Conservation (phyloP, 2,888 invertebrate species). For the Amaurobius ferox region DNA sequence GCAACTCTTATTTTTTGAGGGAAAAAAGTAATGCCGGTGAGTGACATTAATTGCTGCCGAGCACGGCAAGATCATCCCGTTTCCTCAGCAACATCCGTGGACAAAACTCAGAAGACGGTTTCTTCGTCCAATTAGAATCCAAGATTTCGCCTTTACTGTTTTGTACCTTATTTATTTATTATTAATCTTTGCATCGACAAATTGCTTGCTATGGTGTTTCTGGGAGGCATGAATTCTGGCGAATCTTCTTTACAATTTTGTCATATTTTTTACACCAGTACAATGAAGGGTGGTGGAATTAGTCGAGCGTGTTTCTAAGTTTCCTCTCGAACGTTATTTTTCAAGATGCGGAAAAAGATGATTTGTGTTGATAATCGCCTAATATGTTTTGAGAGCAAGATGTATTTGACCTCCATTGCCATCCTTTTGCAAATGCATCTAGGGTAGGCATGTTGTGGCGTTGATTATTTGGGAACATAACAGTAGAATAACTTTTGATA, state of each 20-base stretch:
- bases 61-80: constrained; percentile 43
- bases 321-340: constrained; percentile 41
- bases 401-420: constrained; percentile 43
- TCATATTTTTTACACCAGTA: constrained; percentile 15
- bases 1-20: constrained; percentile 9
- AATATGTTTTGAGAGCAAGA: constrained; percentile 26
- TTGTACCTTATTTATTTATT: constrained; percentile 52
- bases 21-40: constrained; percentile 51
- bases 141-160: constrained; percentile 26
- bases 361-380: constrained; percentile 44
- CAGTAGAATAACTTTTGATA: no score
- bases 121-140: constrained; percentile 67
- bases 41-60: constrained; percentile 64
- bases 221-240: constrained; percentile 4
- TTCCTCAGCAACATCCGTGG: constrained; percentile 62
- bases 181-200: constrained; percentile 41
- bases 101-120: constrained; percentile 44
- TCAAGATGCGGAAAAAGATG: constrained; percentile 10
- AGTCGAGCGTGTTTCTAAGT: constrained; percentile 50
- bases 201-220: constrained; percentile 44
- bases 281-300: constrained; percentile 48
- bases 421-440: constrained; percentile 43
- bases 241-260: constrained; percentile 34
- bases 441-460: no score
- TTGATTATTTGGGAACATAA: no score